A percentile compares a stretch with the other conserved stretches of the same genome.
phyloP scores from a whole-genome alignment of 2,113 vertebrate species.

The Athene noctua region DNA sequence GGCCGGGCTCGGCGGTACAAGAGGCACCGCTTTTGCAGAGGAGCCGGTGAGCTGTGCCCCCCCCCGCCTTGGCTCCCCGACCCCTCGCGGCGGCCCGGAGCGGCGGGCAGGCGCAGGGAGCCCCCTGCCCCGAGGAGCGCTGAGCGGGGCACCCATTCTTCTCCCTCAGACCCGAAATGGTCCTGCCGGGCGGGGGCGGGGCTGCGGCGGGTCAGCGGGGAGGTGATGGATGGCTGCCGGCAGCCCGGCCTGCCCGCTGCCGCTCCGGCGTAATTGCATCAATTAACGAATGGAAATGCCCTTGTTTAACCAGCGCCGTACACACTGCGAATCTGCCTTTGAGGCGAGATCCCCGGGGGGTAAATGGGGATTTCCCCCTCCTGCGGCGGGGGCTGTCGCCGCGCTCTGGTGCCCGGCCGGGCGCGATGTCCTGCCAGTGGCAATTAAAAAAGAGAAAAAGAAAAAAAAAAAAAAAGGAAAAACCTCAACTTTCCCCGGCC shows the following conservation, averaged over 20 bases:
- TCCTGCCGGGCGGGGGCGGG: slow-evolving; percentile 60
- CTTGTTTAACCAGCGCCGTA: slow-evolving; percentile 82
- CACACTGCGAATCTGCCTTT: slow-evolving; percentile 75
- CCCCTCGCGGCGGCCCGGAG: not conserved
- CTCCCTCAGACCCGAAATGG: slow-evolving; percentile 65
- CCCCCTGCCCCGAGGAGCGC: slow-evolving; percentile 60
- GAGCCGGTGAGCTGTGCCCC: not conserved
- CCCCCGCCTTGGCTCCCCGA: not conserved
- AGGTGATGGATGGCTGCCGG: slow-evolving; percentile 80
- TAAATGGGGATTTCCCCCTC: not conserved
- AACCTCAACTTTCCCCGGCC: not conserved
- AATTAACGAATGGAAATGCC: slow-evolving; percentile 87
- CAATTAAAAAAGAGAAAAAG: not conserved
- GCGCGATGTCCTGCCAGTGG: not conserved
- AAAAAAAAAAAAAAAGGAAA: not conserved
- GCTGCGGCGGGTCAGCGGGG: slow-evolving; percentile 79
- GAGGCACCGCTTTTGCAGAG: not conserved
- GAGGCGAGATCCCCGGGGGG: slow-evolving; percentile 1
- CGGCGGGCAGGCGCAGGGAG: not conserved
- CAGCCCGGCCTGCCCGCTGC: slow-evolving; percentile 81
- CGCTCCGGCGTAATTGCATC: slow-evolving; percentile 84
- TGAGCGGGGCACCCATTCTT: slow-evolving; percentile 71
- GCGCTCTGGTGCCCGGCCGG: not conserved
- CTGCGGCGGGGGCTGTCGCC: not conserved
- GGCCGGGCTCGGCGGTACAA: not conserved